Percentiles rank a stretch among this genome's conserved stretches.
Evolutionary conservation across 2,797 vertebrate species (phyloP).

Genomic region (Xiphorhynchus erythropygius): DNA sequence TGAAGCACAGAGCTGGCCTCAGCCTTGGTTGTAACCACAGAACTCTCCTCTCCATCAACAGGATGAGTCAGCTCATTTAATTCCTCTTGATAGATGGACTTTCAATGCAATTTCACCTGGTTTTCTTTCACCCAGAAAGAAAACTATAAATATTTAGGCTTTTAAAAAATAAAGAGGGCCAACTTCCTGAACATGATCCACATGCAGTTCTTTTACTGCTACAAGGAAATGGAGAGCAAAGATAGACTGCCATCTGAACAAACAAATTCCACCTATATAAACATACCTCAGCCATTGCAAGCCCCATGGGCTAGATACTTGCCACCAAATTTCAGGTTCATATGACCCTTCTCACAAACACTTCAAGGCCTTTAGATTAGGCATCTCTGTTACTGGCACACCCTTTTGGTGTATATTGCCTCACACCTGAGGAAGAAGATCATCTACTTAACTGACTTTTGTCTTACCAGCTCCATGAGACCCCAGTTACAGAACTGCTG

Average conservation of each 20-base stretch:
- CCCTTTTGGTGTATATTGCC: background rate
- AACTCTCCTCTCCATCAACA: background rate
- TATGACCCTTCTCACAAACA: slow-evolving; percentile 35
- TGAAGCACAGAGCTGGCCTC: slow-evolving; percentile 4
- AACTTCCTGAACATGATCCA: slow-evolving; percentile 29
- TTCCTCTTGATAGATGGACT: slow-evolving; percentile 41
- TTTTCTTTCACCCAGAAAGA: slow-evolving; percentile 57
- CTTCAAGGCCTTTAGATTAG: slow-evolving; percentile 16
- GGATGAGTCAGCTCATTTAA: slow-evolving; percentile 35
- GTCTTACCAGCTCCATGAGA: background rate
- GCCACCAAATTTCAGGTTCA: slow-evolving; percentile 43
- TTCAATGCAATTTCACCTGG: slow-evolving; percentile 31
- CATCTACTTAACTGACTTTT: background rate
- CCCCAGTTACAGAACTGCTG: background rate
- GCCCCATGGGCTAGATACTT: slow-evolving; percentile 27
- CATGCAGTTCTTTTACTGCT: background rate
- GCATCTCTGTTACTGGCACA: background rate
- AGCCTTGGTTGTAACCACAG: slow-evolving; percentile 1
- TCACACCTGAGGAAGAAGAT: background rate
- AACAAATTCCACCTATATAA: slow-evolving; percentile 45
- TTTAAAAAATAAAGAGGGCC: slow-evolving; percentile 44
- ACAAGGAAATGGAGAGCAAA: background rate
- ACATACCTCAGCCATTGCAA: background rate
- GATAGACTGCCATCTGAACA: slow-evolving; percentile 30
- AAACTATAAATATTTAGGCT: slow-evolving; percentile 51